A percentile compares a stretch with the other conserved stretches of the same genome.
phyloP scores from a whole-genome alignment of 2,113 vertebrate genomes.

The Odobenus rosmarus region DNA sequence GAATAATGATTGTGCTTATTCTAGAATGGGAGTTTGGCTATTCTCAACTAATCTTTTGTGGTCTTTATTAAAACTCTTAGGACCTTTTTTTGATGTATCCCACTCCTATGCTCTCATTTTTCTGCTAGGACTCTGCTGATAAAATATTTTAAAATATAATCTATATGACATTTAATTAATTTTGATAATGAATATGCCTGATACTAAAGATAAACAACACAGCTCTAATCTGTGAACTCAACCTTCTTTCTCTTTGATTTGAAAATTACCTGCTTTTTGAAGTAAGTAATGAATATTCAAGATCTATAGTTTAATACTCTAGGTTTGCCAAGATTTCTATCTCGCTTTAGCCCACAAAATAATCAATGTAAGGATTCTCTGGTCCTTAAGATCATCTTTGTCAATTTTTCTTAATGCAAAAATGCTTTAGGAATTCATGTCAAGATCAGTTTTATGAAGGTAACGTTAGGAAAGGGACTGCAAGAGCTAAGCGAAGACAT shows the following conservation, averaged over 20 bases:
- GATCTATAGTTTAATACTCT: background rate
- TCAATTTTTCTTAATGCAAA: background rate
- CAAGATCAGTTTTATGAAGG: background rate
- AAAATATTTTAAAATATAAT: background rate
- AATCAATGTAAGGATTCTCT: background rate
- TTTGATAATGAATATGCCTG: background rate
- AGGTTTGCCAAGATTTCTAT: background rate
- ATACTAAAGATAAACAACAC: background rate
- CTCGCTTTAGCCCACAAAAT: background rate
- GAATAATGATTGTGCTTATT: background rate
- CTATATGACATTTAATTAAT: background rate
- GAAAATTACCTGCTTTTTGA: background rate
- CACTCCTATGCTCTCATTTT: background rate
- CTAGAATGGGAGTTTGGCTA: background rate
- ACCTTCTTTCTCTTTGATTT: background rate
- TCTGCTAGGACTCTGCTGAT: conserved; percentile 10
- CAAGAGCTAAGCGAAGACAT: background rate
- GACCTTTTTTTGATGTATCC: background rate
- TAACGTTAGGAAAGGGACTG: background rate
- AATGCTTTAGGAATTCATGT: background rate
- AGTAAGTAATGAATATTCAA: conserved; percentile 25
- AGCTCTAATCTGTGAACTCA: background rate
- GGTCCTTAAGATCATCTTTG: background rate
- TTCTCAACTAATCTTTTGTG: background rate
- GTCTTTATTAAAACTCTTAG: background rate